Evolutionary conservation across 2,113 vertebrate genomes (phyloP), one percentile per base, ranked within the genome.

Genomic region (Rallus limicola): DNA sequence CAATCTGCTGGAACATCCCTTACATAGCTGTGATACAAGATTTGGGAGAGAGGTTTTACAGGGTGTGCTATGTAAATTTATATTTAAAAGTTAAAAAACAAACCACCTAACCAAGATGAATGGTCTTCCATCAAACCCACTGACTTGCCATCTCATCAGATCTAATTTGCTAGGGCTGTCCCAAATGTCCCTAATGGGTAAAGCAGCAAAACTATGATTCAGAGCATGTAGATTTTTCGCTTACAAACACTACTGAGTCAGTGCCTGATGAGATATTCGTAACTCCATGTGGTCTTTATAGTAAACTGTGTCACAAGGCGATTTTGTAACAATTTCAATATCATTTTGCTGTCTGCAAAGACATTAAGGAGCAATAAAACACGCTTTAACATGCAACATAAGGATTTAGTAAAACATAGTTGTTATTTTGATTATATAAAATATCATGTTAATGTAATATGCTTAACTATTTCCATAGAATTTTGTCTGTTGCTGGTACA

Each of bases 281-380:
- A 95, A 87, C 56, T 88, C 88, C 53, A 86, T 72, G 25, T 46
- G 74, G 21, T 86, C 81, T 89, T 63, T 68, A 40, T 5, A 81
- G 80, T 52, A 91, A 95, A 79, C 91, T 80, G 76, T 95, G 85
- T 75, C 95, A 90, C 67, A 90, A 92, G 60, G 80, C 5, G 26
- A 93, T 91, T 97, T 87, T 78, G 55, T 81, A 90, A 93, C 93
- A 87, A 31, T 63, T 92, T 69, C 93, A 93, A 82, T 50, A 91
- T 93, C 79, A 75, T 94, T 96, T 88, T 95, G 85, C 91, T 77
- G 69, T 80, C 86, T 89, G 36, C 83, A 92, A 92, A 91, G 79
- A 79, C 92, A 93, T 88, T 92, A 69, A 82, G 24, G 29, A 91
- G 58, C 65, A 96, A 81, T 75, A 92, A 92, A 75, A 55, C 28